Percentiles rank a stretch among this genome's conserved stretches.
These are phyloP conservation scores for Amiota communis DNA, from an alignment of 2,888 invertebrate genomes.

Conservation along the genomic window DNA sequence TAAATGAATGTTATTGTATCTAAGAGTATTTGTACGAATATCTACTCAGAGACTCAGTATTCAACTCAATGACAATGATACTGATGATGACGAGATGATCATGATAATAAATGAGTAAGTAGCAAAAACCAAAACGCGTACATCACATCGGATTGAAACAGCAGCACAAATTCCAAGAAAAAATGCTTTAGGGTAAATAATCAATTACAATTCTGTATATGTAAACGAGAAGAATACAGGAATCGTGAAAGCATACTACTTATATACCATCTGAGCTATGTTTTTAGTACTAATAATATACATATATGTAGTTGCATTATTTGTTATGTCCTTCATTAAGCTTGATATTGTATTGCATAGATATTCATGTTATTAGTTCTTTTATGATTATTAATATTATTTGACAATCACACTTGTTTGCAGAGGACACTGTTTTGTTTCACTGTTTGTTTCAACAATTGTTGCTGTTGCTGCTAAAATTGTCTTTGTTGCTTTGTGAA, in stretches of 20 bases:
- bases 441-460: too few relatives aligned
- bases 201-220: constrained; percentile 18
- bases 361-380: not conserved
- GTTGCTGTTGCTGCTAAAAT: too few relatives aligned
- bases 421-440: too few relatives aligned
- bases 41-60: not conserved
- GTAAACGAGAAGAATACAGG: constrained; percentile 1
- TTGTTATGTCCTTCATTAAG: not conserved
- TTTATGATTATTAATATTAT: too few relatives aligned
- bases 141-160: too few relatives aligned
- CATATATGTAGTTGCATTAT: not conserved
- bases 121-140: not conserved
- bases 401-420: too few relatives aligned
- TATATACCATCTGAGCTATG: too few relatives aligned
- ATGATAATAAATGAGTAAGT: constrained; percentile 31
- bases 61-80: not conserved
- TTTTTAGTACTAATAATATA: too few relatives aligned
- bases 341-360: constrained; percentile 11
- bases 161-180: not conserved
- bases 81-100: not conserved
- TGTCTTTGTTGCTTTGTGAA: too few relatives aligned
- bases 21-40: not conserved
- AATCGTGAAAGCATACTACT: too few relatives aligned
- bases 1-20: too few relatives aligned
- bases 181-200: constrained; percentile 24